Evolutionary conservation across 2,113 vertebrate species (phyloP).

Genomic region (Hystrix brachyura): DNA sequence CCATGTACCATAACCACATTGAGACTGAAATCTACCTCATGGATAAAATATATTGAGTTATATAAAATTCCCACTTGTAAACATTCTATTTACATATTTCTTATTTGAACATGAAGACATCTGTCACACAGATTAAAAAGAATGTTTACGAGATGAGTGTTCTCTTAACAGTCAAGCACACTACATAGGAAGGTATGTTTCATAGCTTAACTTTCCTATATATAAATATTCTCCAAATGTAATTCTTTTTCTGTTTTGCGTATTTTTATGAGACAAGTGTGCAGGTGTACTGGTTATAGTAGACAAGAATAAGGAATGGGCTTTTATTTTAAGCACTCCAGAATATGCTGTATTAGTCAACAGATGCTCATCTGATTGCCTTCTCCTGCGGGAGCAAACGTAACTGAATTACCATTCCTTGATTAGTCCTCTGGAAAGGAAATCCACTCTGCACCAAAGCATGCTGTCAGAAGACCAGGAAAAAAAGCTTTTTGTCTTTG

Average conservation of each 20-base stretch:
- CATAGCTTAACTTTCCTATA: constrained; percentile 20
- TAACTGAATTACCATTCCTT: constrained; percentile 59
- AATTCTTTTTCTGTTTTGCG: constrained; percentile 14
- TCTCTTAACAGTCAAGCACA: not conserved
- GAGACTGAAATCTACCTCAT: constrained; percentile 18
- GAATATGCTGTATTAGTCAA: not conserved
- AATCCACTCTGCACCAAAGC: constrained; percentile 49
- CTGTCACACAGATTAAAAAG: constrained; percentile 5
- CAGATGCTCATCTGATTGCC: not conserved
- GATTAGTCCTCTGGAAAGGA: constrained; percentile 32
- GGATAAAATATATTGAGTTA: constrained; percentile 7
- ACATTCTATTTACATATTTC: constrained; percentile 27
- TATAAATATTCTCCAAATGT: not conserved
- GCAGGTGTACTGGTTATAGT: not conserved
- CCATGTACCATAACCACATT: not conserved
- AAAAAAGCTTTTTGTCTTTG: not conserved
- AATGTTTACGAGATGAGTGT: not conserved
- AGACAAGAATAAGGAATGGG: constrained; percentile 43
- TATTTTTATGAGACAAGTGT: constrained; percentile 20
- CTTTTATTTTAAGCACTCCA: constrained; percentile 50
- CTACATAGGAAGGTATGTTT: not conserved
- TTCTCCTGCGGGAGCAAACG: constrained; percentile 63
- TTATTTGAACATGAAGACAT: not conserved
- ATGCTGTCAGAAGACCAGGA: constrained; percentile 26
- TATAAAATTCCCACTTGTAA: constrained; percentile 23